These are phyloP conservation scores for Rhinophrynus dorsalis DNA, from an alignment of 2,797 vertebrate genomes.

Conservation along the genomic window DNA sequence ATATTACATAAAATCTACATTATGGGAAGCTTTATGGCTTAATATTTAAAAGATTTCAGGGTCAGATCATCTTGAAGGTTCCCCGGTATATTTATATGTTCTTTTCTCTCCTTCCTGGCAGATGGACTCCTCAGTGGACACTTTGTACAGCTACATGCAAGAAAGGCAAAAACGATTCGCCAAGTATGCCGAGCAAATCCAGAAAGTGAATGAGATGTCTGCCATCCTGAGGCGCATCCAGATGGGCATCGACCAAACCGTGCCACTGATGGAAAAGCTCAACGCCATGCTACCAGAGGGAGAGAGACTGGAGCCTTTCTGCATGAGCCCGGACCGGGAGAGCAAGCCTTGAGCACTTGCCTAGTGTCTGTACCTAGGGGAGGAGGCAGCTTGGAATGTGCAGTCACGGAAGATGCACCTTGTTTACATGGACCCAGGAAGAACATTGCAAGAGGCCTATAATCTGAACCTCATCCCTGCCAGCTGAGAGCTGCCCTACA, in stretches of 20 bases:
- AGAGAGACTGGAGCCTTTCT: slow-evolving; percentile 93
- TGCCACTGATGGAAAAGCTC: slow-evolving; percentile 93
- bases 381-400: neutral
- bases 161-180: slow-evolving; percentile 96
- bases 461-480: no score
- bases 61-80: no score
- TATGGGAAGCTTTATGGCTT: no score
- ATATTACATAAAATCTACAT: no score
- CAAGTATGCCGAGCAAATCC: slow-evolving; percentile 97
- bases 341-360: slow-evolving; percentile 59
- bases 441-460: no score
- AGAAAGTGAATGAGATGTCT: slow-evolving; percentile 98
- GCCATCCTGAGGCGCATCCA: slow-evolving; percentile 96
- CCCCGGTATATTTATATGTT: no score
- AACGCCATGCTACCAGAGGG: slow-evolving; percentile 91
- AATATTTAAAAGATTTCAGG: no score
- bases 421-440: no score
- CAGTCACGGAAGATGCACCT: no score
- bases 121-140: slow-evolving; percentile 95
- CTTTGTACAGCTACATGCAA: slow-evolving; percentile 94
- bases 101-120: slow-evolving; percentile 52
- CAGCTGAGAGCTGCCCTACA: no score
- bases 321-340: slow-evolving; percentile 84
- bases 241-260: slow-evolving; percentile 97
- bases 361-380: neutral